Conservation (phyloP, 2,797 vertebrate species). For the Lepus townsendii region DNA sequence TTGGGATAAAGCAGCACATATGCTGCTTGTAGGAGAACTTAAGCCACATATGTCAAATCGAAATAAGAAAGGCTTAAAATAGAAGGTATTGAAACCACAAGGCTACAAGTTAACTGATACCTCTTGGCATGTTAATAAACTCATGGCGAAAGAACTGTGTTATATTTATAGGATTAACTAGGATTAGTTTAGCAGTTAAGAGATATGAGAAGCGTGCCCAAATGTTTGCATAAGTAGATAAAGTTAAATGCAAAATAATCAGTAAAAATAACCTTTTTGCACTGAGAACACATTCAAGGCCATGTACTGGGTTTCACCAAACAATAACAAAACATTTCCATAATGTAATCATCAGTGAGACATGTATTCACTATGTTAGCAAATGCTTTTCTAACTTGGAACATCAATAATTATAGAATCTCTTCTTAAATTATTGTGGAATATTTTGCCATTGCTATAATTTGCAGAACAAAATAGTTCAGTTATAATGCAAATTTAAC, state of each 20-base stretch:
- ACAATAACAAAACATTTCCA: not conserved
- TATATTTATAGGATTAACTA: slow-evolving; percentile 63
- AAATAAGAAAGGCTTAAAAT: slow-evolving; percentile 42
- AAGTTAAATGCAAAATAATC: slow-evolving; percentile 68
- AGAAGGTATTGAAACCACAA: slow-evolving; percentile 33
- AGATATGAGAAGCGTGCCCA: slow-evolving; percentile 48
- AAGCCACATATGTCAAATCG: not conserved
- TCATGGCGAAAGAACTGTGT: not conserved
- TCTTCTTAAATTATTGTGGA: not conserved
- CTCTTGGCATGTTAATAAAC: not conserved
- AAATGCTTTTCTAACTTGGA: not conserved
- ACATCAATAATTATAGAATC: not conserved
- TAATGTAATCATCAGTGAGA: not conserved
- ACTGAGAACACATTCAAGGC: slow-evolving; percentile 14
- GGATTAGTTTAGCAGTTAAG: slow-evolving; percentile 59
- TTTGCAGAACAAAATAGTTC: not conserved
- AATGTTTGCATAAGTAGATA: slow-evolving; percentile 57
- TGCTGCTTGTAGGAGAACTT: not conserved
- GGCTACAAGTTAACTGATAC: not conserved
- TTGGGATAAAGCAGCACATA: not conserved
- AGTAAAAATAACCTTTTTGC: slow-evolving; percentile 20
- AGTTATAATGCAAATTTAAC: not conserved
- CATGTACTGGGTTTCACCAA: not conserved
- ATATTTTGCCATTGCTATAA: not conserved
- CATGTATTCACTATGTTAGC: slow-evolving; percentile 16